These are phyloP conservation scores for Dreissena rostriformis DNA, from an alignment of 1,140 invertebrate genomes.

Conservation along the genomic window DNA sequence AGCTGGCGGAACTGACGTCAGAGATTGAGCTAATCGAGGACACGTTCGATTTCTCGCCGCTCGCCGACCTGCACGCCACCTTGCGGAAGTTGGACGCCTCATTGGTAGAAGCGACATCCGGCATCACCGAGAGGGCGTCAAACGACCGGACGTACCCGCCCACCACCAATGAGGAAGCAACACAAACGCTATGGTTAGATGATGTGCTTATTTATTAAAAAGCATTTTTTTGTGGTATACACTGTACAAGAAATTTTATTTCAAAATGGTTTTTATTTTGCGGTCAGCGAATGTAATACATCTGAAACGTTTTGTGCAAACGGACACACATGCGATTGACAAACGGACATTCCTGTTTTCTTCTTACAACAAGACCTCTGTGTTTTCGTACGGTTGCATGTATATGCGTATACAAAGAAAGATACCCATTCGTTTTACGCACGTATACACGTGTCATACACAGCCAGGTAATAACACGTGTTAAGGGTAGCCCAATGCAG, in stretches of 20 bases:
- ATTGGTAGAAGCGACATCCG: slow-evolving; percentile 13
- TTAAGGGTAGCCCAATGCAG: no score
- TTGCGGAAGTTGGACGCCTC: slow-evolving; percentile 5
- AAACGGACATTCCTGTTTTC: no score
- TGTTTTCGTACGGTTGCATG: no score
- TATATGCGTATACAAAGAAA: no score
- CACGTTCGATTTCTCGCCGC: slow-evolving; percentile 46
- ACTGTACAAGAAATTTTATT: not conserved
- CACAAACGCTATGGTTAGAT: not conserved
- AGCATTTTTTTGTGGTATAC: not conserved
- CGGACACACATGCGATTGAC: no score
- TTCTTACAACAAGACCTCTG: no score
- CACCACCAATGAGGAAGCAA: not conserved
- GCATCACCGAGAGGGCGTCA: not conserved
- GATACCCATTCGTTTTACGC: no score
- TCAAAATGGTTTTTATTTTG: not conserved
- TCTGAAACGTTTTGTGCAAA: not conserved
- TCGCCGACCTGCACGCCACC: slow-evolving; percentile 29
- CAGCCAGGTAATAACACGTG: no score
- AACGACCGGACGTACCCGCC: not conserved
- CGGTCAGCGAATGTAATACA: not conserved
- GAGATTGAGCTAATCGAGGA: slow-evolving; percentile 45
- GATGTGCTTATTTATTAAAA: not conserved
- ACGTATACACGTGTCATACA: no score
- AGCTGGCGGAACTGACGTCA: slow-evolving; percentile 25